Base-by-base conservation (phyloP, 2,797 vertebrate genomes). In the Gymnothorax javanicus region DNA sequence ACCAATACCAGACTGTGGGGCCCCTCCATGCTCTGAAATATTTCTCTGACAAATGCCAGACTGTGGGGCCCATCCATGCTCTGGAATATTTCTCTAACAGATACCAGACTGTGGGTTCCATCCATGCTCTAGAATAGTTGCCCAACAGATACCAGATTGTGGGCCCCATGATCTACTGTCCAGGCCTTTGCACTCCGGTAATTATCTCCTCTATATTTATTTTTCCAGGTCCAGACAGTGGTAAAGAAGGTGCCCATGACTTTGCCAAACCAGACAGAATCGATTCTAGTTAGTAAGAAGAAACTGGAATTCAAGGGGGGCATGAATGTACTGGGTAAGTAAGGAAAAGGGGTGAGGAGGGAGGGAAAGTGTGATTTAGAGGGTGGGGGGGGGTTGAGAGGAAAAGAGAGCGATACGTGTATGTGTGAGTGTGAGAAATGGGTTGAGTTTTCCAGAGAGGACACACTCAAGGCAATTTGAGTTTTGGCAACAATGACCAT, bases 281-380 rank as follows among this genome's bases (percentile, higher is more conserved):
- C 95, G 0, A 7, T 94, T 25, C 5, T 95, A 0, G 89, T 95
- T 71, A 94, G 59, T 86, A 93, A 86, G 62, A 97, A 97, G 90
- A 96, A 91, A 12, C 93, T 97, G 92, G 97, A 97, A 88, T 94
- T 96, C 88, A 97, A 97, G 89, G 96, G 96, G 93, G 97, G 97
- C 87, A 97, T 97, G 96, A 97, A 97, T 60, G 96, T 97, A 62
- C 94, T 97, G 1, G 96, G 97, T 97, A 90, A 95, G 95, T 87
- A 43, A n/a, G 5, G n/a, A 27, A 20, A 50, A 2, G 33, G 43
- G 57, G 9, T 43, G 59, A 67, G 69, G 52, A 62, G 73, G 8
- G 43, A 7, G 73, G 20, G 85, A 27, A 56, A 17, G 85, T 59
- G 58, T 8, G 54, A 50, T 9, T 23, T 1, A 56, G 0, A 82